Conservation (phyloP, 2,888 invertebrate genomes). For the Chaitophorus viminalis region DNA sequence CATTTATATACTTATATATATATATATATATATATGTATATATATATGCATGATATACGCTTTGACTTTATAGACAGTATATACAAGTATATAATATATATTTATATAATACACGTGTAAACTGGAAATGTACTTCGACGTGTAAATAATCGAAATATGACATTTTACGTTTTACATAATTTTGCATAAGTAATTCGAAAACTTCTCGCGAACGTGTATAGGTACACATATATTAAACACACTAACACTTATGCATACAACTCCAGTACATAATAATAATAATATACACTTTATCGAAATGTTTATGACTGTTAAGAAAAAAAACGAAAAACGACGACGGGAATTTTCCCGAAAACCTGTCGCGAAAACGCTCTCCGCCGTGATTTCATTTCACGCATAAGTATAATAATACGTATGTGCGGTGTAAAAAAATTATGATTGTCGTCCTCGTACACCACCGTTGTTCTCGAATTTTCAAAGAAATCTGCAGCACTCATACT, state of each 20-base stretch:
- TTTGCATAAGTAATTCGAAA: constrained; percentile 59
- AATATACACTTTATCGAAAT: constrained; percentile 20
- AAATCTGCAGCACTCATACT: background rate
- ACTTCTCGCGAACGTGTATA: constrained; percentile 21
- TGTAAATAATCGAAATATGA: constrained; percentile 61
- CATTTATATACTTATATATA: background rate
- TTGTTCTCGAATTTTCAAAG: background rate
- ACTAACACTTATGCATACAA: background rate
- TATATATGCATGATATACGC: background rate
- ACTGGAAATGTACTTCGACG: constrained; percentile 57
- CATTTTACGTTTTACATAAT: constrained; percentile 60
- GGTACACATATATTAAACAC: background rate
- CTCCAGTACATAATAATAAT: constrained; percentile 7
- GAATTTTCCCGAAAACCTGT: constrained; percentile 17
- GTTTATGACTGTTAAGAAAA: constrained; percentile 21
- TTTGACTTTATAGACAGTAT: background rate
- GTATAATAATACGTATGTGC: background rate
- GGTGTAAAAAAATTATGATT: background rate
- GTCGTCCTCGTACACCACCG: background rate
- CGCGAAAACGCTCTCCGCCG: background rate
- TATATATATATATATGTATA: background rate
- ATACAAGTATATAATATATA: background rate
- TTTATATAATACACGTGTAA: constrained; percentile 47
- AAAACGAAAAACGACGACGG: background rate
- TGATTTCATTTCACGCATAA: background rate